Conservation (phyloP, 1,140 invertebrate genomes). For the Acyrthosiphon pisum region DNA sequence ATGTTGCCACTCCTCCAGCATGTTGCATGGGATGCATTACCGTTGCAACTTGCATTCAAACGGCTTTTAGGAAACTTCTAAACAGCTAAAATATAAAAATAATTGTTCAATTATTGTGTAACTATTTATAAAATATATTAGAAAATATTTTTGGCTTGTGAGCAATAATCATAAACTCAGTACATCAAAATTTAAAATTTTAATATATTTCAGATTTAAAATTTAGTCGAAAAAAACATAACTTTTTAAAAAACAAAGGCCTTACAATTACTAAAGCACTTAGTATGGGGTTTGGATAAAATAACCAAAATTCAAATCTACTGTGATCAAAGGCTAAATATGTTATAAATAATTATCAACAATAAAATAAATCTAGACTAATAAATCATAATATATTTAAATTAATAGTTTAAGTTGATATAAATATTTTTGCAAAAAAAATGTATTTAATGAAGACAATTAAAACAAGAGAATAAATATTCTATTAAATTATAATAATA, state of each 20-base stretch:
- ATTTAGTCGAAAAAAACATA: not conserved
- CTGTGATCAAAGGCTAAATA: not conserved
- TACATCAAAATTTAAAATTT: not conserved
- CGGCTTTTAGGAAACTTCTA: slow-evolving; percentile 38
- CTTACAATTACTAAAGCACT: not conserved
- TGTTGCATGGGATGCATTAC: slow-evolving; percentile 52
- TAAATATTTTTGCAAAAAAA: not conserved
- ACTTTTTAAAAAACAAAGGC: not conserved
- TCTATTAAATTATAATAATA: not conserved
- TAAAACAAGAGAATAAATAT: not conserved
- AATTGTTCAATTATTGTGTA: not conserved
- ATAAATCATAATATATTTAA: not conserved
- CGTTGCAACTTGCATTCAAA: slow-evolving; percentile 53
- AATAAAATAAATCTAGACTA: not conserved
- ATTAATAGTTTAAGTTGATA: not conserved
- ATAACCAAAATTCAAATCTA: not conserved
- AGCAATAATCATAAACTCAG: not conserved
- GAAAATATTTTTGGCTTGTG: not conserved
- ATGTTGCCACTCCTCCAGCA: slow-evolving; percentile 39
- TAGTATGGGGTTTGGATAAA: not conserved
- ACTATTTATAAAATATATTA: not conserved
- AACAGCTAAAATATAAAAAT: slow-evolving; percentile 44
- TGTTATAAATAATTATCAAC: not conserved
- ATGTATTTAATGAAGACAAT: not conserved
- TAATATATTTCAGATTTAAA: not conserved